Base-by-base conservation (phyloP, 2,888 invertebrate species). In the Fissipunctia ypsillon region DNA sequence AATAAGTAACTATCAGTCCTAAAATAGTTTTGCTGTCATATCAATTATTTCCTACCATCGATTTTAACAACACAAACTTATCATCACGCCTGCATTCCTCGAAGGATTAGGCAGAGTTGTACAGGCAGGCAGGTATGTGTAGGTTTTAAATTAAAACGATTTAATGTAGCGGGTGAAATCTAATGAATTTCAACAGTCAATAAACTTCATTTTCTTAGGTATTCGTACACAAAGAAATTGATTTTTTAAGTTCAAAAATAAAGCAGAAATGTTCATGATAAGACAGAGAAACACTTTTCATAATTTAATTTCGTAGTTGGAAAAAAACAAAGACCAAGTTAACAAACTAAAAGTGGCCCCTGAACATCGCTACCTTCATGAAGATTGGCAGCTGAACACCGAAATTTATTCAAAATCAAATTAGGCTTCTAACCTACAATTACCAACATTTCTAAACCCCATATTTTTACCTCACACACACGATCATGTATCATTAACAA, bases 401-500 rank as follows among this genome's bases (percentile, higher is more conserved):
- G 2, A 10, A 3, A 38, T 25, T 43, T 3, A 69, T 63, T 52
- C 61, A 48, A 60, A 65, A 31, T 1, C 52, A 72, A 63, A 61
- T 66, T 25, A 56, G 9, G 1, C 45, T 43, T 9, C 0, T 35
- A 81, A 70, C 69, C 66, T 54, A 73, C 7, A 77, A 77, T 81
- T 59, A 78, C 14, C 43, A 70, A 68, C 25, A 38, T 35, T 65
- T 2, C 16, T 28, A 76, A 56, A 60, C 73, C 79, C 76, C 66
- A 73, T 76, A 83, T 73, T 76, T 68, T 45, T 19, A n/a, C 79
- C 65, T 76, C 76, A 83, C 61, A 69, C 52, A 10, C 50, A 77
- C 68, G 63, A 57, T 75, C 48, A 72, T 35, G 75, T 72, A 83
- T 85, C 76, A 78, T 12, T 80, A 66, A 76, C 86, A 59, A 65